Evolutionary conservation across 2,888 invertebrate species (phyloP).

Genomic region (Conus canariensis): DNA sequence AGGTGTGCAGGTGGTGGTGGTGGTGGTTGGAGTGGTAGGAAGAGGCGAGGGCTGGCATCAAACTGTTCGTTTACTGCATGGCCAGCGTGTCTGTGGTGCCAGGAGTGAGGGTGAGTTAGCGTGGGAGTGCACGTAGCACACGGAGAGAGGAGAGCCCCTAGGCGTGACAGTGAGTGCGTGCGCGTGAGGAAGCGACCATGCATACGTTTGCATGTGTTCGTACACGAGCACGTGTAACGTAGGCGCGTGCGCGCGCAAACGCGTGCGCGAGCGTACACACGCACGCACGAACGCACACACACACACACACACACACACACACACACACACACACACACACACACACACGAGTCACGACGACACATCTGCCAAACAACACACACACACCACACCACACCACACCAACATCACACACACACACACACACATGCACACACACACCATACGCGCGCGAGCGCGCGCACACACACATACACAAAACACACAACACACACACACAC

Average conservation of each 20-base stretch:
- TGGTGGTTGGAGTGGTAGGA: neutral
- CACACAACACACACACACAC: neutral
- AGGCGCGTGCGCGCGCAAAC: too few relatives aligned
- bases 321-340: neutral
- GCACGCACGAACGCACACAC: neutral
- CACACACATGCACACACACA: neutral
- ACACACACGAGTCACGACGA: too few relatives aligned
- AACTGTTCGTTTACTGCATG: too few relatives aligned
- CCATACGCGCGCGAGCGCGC: neutral
- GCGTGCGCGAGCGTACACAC: neutral
- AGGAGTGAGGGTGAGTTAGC: too few relatives aligned
- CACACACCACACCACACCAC: neutral
- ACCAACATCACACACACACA: neutral
- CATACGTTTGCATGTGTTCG: neutral
- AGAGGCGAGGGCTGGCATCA: neutral
- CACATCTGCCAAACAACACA: too few relatives aligned
- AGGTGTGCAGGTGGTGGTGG: neutral
- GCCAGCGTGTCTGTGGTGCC: too few relatives aligned
- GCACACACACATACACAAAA: neutral
- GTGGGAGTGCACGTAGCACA: too few relatives aligned
- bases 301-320: neutral
- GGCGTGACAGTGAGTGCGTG: neutral
- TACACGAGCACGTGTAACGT: neutral
- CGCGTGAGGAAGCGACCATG: neutral
- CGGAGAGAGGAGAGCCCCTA: neutral